These are phyloP conservation scores for Drosophila algonquin DNA, from an alignment of 2,888 invertebrate genomes.

Conservation along the genomic window DNA sequence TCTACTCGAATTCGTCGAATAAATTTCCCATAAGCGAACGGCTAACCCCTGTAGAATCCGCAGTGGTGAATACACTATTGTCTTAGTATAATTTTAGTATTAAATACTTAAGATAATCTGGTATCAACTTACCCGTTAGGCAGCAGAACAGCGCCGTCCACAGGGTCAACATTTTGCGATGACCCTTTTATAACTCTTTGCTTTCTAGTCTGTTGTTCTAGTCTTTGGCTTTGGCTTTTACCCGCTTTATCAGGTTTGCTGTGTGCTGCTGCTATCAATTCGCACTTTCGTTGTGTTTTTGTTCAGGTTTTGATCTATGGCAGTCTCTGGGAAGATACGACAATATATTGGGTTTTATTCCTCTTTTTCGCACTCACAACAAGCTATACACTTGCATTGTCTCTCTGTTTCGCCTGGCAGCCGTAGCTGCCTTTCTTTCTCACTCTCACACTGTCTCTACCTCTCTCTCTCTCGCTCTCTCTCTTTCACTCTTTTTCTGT, in stretches of 20 bases:
- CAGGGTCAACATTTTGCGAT: conserved; percentile 82
- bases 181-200: conserved; percentile 27
- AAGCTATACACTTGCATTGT: conserved; percentile 1
- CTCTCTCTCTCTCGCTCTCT: conserved; percentile 7
- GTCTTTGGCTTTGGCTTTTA: background rate
- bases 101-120: no score
- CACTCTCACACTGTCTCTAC: background rate
- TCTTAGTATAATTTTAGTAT: background rate
- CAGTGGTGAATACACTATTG: no score
- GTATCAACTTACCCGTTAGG: conserved; percentile 82
- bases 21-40: background rate
- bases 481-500: conserved; percentile 1
- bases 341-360: conserved; percentile 30
- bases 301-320: conserved; percentile 34
- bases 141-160: conserved; percentile 82
- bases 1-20: background rate
- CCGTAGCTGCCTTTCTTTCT: background rate
- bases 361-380: conserved; percentile 23
- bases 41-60: no score
- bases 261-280: conserved; percentile 54
- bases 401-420: background rate
- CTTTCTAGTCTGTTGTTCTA: background rate
- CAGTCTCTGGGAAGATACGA: conserved; percentile 36
- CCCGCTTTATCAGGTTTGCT: conserved; percentile 30
- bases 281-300: conserved; percentile 58